Evolutionary conservation across 2,113 vertebrate genomes (phyloP).

Genomic region (Saguinus imperator): DNA sequence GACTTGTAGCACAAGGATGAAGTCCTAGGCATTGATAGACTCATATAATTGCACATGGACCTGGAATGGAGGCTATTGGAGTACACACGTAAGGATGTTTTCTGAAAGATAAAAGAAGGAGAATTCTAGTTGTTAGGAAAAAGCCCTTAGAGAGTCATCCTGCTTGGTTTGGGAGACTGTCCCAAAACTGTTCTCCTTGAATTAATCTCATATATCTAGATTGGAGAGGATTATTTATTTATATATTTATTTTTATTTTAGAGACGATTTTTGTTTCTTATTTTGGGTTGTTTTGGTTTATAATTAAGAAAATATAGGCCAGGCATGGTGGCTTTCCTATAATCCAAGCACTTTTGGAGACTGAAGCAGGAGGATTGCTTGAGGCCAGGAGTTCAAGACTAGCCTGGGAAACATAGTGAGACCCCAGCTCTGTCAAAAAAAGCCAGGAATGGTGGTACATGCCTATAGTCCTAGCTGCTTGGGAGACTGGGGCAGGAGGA

Average conservation of each 20-base stretch:
- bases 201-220: neutral
- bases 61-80: neutral
- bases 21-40: neutral
- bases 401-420: too few species aligned
- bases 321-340: too few species aligned
- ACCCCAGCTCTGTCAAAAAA: too few species aligned
- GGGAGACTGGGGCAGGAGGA: too few species aligned
- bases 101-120: conserved; percentile 1
- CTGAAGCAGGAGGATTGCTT: too few species aligned
- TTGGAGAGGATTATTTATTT: conserved; percentile 4
- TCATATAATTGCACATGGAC: neutral
- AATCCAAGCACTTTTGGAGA: too few species aligned
- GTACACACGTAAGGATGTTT: neutral
- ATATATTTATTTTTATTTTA: neutral
- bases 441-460: too few species aligned
- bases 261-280: conserved; percentile 24
- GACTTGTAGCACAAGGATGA: neutral
- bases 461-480: too few species aligned
- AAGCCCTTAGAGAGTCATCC: neutral
- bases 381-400: too few species aligned
- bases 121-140: conserved; percentile 28
- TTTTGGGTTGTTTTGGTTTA: conserved; percentile 39
- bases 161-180: conserved; percentile 20
- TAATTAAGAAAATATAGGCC: neutral
- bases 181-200: conserved; percentile 1